Evolutionary conservation across 1,140 invertebrate genomes (phyloP), one percentile per base, ranked within the genome.

Genomic region (Ylistrum balloti): DNA sequence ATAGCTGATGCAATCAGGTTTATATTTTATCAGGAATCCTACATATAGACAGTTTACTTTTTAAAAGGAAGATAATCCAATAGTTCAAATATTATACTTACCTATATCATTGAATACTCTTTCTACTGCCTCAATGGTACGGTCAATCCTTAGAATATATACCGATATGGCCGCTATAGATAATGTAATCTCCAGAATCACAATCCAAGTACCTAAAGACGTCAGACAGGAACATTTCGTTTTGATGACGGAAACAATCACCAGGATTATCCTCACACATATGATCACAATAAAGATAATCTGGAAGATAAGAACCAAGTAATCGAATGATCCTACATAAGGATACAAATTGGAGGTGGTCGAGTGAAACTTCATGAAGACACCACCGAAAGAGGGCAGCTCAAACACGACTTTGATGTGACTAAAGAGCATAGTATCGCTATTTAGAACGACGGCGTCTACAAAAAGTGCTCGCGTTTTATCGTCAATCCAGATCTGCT

Each of bases 401-500:
- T 97, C 97, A 10, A 94, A 48, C 17, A 93, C 32, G 0, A 94
- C 86, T 74, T 88, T 90, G n/a, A 92, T 85, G 33, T 86, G 88
- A 15, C 91, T 90, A 91, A 97, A 97, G 22, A 97, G 92, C 74
- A 97, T 91, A 0, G 90, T 90, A 90, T 92, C 93, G 10, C 96
- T 96, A 93, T 97, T 97, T 91, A 97, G 97, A 0, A 96, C 92
- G 20, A 96, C 96, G 90, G 97, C 96, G 91, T 97, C 97, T n/a
- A 96, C 93, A 88, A 97, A 94, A 17, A 97, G 93, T 10, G 96
- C 97, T 91, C 97, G 92, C 0, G 97, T 97, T 33, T 94, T 89
- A 33, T 94, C 88, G 91, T 97, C 97, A 22, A 97, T 95, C 97
- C 97, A 97, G 38, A 95, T 90, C 88, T 94, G 87, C 10, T 90